Percentiles rank a stretch among this genome's conserved stretches.
phyloP scores from a whole-genome alignment of 2,888 invertebrate genomes.

The Stomorhina lunata region DNA sequence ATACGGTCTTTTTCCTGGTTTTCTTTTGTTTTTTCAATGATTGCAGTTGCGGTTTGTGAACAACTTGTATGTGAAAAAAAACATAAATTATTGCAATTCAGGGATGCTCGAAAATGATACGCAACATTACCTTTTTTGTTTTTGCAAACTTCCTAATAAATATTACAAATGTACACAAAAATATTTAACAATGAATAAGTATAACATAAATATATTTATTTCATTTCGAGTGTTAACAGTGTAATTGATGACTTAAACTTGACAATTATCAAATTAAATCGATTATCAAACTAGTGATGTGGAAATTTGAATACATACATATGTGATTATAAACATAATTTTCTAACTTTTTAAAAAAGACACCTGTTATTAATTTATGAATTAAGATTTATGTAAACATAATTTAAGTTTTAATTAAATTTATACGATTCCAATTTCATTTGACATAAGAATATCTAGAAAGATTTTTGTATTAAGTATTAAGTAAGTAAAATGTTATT shows the following conservation, averaged over 20 bases:
- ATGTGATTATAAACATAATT: too few species aligned
- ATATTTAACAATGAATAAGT: background rate
- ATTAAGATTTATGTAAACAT: too few species aligned
- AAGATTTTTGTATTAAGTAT: too few species aligned
- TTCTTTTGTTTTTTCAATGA: background rate
- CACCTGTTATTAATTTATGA: too few species aligned
- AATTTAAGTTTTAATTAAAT: too few species aligned
- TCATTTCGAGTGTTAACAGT: background rate
- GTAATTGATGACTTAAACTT: conserved; percentile 54
- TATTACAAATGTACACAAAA: background rate
- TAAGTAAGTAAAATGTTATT: background rate
- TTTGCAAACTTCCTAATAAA: background rate
- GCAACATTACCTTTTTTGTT: conserved; percentile 60
- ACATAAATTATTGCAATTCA: conserved; percentile 30
- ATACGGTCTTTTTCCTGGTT: conserved; percentile 30
- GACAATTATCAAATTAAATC: conserved; percentile 49
- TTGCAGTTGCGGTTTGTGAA: conserved; percentile 40
- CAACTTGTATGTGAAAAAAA: background rate
- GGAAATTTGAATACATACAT: too few species aligned
- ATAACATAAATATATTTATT: background rate
- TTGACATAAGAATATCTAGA: too few species aligned
- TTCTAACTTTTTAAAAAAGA: too few species aligned
- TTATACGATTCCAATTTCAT: too few species aligned
- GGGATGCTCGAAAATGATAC: conserved; percentile 62
- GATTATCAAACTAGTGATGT: conserved; percentile 39